Percentiles rank a stretch among this genome's conserved stretches.
Evolutionary conservation across 1,140 invertebrate species (phyloP).

Genomic region (Eurosta solidaginis): DNA sequence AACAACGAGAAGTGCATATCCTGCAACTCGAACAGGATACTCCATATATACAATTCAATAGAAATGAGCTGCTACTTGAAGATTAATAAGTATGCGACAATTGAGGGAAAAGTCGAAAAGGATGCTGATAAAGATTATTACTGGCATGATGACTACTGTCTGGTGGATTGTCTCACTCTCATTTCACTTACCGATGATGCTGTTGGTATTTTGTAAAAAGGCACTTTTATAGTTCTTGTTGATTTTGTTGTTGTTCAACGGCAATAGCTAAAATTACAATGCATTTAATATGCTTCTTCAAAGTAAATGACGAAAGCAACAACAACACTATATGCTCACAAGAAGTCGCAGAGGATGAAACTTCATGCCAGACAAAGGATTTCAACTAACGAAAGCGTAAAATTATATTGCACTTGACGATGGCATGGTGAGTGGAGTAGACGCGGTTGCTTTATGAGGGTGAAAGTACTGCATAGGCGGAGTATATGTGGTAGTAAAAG

Average conservation of each 20-base stretch:
- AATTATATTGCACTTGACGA: neutral
- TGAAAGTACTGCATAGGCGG: neutral
- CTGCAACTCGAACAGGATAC: conserved; percentile 13
- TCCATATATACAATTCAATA: conserved; percentile 24
- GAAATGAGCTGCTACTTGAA: conserved; percentile 4
- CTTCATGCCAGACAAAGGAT: conserved; percentile 4
- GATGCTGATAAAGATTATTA: neutral
- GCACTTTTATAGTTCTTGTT: neutral
- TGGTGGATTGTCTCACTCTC: neutral
- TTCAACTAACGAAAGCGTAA: neutral
- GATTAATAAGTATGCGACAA: conserved; percentile 20
- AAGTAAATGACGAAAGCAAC: neutral
- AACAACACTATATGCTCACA: too few relatives aligned
- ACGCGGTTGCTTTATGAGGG: neutral
- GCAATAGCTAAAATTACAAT: neutral
- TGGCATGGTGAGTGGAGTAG: too few relatives aligned
- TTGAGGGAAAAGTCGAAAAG: too few relatives aligned
- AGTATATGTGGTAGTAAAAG: neutral
- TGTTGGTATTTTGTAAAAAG: too few relatives aligned
- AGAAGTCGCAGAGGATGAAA: neutral
- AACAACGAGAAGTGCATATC: conserved; percentile 12
- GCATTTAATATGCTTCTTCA: conserved; percentile 11
- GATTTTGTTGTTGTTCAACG: neutral
- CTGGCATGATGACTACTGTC: neutral
- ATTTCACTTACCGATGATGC: neutral